phyloP scores from a whole-genome alignment of 2,797 vertebrate genomes.

The Enteromius radiatus region DNA sequence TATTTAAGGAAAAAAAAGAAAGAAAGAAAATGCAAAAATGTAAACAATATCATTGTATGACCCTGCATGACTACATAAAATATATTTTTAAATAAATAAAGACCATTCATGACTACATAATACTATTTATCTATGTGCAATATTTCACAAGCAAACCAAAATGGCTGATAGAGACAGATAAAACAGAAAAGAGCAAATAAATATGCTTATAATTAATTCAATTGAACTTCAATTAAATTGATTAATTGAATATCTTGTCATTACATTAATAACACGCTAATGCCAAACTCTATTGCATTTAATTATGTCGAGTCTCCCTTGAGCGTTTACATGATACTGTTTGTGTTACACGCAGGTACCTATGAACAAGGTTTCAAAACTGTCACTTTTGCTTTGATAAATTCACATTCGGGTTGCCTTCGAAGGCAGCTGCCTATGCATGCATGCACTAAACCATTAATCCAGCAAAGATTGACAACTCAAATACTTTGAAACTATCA shows the following conservation, averaged over 20 bases:
- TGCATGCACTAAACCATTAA: neutral
- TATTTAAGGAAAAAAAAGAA: no score
- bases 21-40: no score
- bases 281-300: neutral
- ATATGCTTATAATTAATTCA: neutral
- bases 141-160: no score
- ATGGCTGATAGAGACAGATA: no score
- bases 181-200: no score
- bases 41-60: neutral
- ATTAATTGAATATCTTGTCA: neutral
- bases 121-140: no score
- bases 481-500: conserved; percentile 1
- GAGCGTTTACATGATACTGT: neutral
- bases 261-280: neutral
- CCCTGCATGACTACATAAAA: no score
- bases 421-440: neutral
- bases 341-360: neutral
- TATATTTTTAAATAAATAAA: no score
- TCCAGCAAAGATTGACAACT: neutral
- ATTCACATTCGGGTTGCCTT: neutral
- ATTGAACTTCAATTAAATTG: neutral
- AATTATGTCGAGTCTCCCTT: neutral
- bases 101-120: no score
- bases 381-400: neutral
- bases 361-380: neutral